Base-by-base conservation (phyloP, 2,113 vertebrate species). In the Felis chaus region DNA sequence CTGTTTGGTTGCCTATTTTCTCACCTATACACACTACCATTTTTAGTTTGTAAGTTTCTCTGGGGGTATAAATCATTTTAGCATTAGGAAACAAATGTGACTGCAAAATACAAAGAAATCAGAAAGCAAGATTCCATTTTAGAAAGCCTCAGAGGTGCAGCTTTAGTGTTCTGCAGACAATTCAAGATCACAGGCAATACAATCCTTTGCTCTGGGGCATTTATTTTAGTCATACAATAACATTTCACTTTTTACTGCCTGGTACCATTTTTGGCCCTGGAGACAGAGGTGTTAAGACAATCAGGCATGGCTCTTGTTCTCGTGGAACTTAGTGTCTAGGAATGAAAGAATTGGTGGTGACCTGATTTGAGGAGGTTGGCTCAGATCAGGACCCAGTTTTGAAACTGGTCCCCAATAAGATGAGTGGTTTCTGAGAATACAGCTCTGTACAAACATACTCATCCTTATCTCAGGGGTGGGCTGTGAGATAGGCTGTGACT, bases 91-190 rank as follows among this genome's bases (percentile, higher is more conserved):
- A 83, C 48, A 95, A 89, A 83, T 55, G 9, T 68, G 41, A 86
- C 12, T 73, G 66, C 50, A 65, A 97, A 93, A 57, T 86, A 94
- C 1, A 92, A 89, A 88, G 66, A 74, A 69, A 85, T 71, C 71
- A 95, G 92, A 89, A 96, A 68, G 71, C 13, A 53, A 94, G 33
- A 83, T 91, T 96, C 69, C 55, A 23, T 25, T 65, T 97, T 48
- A 61, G 79, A 96, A 87, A 53, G 1, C 68, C n/a, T 88, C 66
- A n/a, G 48, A 39, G 36, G 7, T 19, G 0, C 31, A 81, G 85
- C 2, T 63, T 84, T 12, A 31, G 25, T 45, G 8, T 80, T 91
- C 55, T 61, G 21, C 12, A 96, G 89, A 81, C 41, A 96, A 92
- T 3, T 18, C 48, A 95, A 69, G 61, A 94, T 89, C 57, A 84